Percentiles rank a stretch among this genome's conserved stretches.
These are phyloP conservation scores for Umimayanthus kanabou DNA, from an alignment of 92 coral and sea anemone species.

Conservation along the genomic window DNA sequence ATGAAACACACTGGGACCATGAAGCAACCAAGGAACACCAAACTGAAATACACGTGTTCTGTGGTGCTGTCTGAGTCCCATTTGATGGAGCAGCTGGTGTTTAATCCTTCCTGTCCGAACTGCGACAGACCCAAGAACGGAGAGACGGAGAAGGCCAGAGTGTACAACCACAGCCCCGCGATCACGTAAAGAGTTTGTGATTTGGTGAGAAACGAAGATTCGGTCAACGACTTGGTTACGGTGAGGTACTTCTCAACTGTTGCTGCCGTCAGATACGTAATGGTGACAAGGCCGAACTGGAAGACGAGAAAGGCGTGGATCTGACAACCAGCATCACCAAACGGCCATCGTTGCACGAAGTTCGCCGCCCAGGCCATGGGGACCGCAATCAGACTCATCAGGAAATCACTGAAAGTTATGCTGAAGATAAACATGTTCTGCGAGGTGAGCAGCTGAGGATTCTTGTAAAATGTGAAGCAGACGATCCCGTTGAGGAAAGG, in stretches of 20 bases:
- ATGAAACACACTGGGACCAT: constrained; percentile 40
- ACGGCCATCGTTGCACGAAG: constrained; percentile 53
- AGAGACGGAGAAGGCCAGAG: constrained; percentile 48
- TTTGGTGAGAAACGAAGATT: constrained; percentile 43
- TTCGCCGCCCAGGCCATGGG: constrained; percentile 64
- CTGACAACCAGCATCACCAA: constrained; percentile 55
- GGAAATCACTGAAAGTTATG: constrained; percentile 53
- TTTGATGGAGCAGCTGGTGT: constrained; percentile 59
- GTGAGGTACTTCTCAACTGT: constrained; percentile 43
- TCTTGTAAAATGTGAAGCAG: no score
- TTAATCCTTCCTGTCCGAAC: background rate
- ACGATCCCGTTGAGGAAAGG: no score
- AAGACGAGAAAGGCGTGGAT: no score
- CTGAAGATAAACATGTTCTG: constrained; percentile 62
- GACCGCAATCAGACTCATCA: constrained; percentile 53
- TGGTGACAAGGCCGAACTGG: constrained; percentile 62
- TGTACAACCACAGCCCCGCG: constrained; percentile 52
- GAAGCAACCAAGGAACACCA: constrained; percentile 62
- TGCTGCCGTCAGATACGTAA: constrained; percentile 51
- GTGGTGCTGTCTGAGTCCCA: constrained; percentile 53
- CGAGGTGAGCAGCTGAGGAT: no score
- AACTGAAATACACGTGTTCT: constrained; percentile 57
- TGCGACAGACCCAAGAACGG: constrained; percentile 64
- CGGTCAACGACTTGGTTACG: constrained; percentile 45
- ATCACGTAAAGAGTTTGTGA: background rate